Base-by-base conservation (phyloP, 2,113 vertebrate species). In the Gasterosteus aculeatus region DNA sequence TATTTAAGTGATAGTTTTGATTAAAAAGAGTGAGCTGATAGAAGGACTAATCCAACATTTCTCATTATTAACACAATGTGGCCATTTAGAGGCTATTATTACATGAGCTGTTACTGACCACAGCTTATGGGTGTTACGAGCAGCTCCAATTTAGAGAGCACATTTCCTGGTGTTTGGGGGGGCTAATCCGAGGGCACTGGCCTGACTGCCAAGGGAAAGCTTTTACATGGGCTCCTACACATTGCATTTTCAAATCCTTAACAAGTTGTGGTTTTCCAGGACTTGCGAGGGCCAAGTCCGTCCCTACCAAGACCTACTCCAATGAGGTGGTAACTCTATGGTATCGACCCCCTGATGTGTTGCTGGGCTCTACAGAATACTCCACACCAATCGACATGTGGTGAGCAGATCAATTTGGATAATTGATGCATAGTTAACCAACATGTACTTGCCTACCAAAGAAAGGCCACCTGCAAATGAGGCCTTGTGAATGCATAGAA, bases 301-400 rank as follows among this genome's bases (percentile, higher is more conserved):
- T 99, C 73, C 97, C 98, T 12, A 99, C 97, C 0, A 98, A 98
- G 92, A 98, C 98, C 0, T 99, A 98, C 63, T 99, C 98, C 85
- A 99, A 98, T 8, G 98, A 99, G 90, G 98, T 99, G 88, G 98
- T 98, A 63, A 99, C 98, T 4, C 92, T 97, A 4, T 99, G 98
- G 98, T 99, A 99, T 87, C 94, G 98, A 10, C 98, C 98, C 9
- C 98, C 98, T 0, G 97, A 99, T 0, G 97, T 98, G 67, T 94
- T 99, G 39, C 94, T 99, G 87, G 98, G 98, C 56, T 98, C 96
- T 10, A 99, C 98, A 0, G 96, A 98, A 72, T 99, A 99, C 65
- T 97, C 97, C 71, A 98, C 97, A 0, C 97, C 96, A 82, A 97
- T 99, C 0, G 97, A 99, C 85, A 98, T 99, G 97, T 99, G 98